Conservation (phyloP, 2,888 invertebrate genomes). For the Mycalesis mineus region DNA sequence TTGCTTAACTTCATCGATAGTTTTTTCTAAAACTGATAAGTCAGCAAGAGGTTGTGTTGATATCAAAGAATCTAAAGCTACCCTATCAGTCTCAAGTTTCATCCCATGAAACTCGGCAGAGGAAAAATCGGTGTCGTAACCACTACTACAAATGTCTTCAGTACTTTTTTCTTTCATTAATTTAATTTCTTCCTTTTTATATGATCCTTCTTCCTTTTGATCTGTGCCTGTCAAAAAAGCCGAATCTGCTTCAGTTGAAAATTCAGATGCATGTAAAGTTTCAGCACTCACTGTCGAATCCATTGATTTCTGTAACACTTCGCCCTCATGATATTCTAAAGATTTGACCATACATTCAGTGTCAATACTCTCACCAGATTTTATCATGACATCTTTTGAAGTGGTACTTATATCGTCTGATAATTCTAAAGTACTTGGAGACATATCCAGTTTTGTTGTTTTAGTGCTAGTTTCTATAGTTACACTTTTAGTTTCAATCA, state of each 20-base stretch:
- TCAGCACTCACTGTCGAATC: slow-evolving; percentile 75
- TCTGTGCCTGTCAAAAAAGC: slow-evolving; percentile 70
- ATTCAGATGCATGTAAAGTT: slow-evolving; percentile 72
- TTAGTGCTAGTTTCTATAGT: slow-evolving; percentile 47
- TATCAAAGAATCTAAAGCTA: slow-evolving; percentile 72
- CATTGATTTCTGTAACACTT: slow-evolving; percentile 72
- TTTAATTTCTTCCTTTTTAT: slow-evolving; percentile 65
- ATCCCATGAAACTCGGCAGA: slow-evolving; percentile 79
- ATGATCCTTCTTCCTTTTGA: too few relatives aligned
- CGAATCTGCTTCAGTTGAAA: slow-evolving; percentile 73
- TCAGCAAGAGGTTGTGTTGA: slow-evolving; percentile 71
- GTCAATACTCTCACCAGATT: slow-evolving; percentile 73
- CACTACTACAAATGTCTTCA: slow-evolving; percentile 84
- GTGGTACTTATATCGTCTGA: slow-evolving; percentile 64
- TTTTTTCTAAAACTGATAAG: slow-evolving; percentile 81
- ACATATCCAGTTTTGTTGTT: slow-evolving; percentile 59
- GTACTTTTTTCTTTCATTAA: slow-evolving; percentile 71
- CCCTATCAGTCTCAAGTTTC: slow-evolving; percentile 74
- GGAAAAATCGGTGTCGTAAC: slow-evolving; percentile 80
- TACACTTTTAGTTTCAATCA: slow-evolving; percentile 47
- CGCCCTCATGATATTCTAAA: slow-evolving; percentile 72
- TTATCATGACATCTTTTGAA: slow-evolving; percentile 72
- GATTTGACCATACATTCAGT: slow-evolving; percentile 75
- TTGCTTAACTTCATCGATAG: slow-evolving; percentile 84
- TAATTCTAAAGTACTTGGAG: slow-evolving; percentile 59